Conservation (phyloP, 2,888 invertebrate species). For the Blera fallax region DNA sequence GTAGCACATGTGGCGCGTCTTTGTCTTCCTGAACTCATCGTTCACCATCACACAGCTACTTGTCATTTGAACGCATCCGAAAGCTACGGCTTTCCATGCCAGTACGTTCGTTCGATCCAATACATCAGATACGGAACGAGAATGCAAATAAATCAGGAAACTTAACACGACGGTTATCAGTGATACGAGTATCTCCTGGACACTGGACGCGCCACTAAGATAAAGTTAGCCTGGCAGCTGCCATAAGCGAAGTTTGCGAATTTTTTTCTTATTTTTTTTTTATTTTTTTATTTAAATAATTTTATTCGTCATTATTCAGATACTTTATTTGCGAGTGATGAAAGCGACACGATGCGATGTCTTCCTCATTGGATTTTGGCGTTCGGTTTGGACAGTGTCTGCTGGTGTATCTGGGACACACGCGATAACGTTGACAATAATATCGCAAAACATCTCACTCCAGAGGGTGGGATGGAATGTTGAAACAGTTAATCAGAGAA, state of each 20-base stretch:
- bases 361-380: conserved; percentile 36
- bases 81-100: neutral
- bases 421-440: neutral
- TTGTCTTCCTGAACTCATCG: conserved; percentile 37
- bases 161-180: conserved; percentile 46
- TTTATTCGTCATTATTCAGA: conserved; percentile 37
- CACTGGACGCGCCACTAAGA: conserved; percentile 44
- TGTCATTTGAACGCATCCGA: conserved; percentile 56
- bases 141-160: conserved; percentile 72
- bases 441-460: neutral
- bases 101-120: conserved; percentile 24
- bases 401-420: conserved; percentile 26
- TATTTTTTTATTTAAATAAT: conserved; percentile 29
- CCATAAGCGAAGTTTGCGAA: neutral
- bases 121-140: conserved; percentile 53
- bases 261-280: too few relatives aligned
- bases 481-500: conserved; percentile 12
- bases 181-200: conserved; percentile 46
- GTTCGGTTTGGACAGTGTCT: neutral
- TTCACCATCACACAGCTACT: conserved; percentile 17
- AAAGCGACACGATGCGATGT: conserved; percentile 27
- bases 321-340: conserved; percentile 34
- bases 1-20: conserved; percentile 50
- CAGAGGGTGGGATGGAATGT: neutral
- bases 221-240: conserved; percentile 2